A percentile compares a stretch with the other conserved stretches of the same genome.
These are phyloP conservation scores for Macroramphosus scolopax DNA, from an alignment of 2,797 vertebrate genomes.

Conservation along the genomic window DNA sequence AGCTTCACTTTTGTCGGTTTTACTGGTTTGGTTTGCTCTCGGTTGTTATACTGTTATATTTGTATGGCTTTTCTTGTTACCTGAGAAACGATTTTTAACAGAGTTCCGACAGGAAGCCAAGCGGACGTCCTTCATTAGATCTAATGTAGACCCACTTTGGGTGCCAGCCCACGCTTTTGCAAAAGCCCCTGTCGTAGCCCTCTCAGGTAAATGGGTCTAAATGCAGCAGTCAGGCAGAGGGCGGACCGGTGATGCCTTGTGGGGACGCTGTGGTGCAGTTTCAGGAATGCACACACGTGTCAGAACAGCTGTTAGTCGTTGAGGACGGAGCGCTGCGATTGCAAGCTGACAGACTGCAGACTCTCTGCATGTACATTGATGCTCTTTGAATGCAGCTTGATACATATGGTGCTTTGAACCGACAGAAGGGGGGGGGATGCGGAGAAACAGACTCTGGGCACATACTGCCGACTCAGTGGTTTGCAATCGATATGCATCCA, in stretches of 20 bases:
- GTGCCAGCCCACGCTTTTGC: conserved; percentile 10
- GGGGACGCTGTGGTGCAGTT: conserved; percentile 44
- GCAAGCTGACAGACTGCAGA: conserved; percentile 24
- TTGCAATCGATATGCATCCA: conserved; percentile 7
- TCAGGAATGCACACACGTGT: conserved; percentile 66
- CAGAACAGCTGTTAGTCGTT: conserved; percentile 67
- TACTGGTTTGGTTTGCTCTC: too few relatives aligned
- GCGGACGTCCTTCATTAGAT: too few relatives aligned
- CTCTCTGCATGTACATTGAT: conserved; percentile 11
- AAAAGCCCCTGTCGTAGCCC: conserved; percentile 44
- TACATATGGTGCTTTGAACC: background rate
- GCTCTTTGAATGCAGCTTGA: conserved; percentile 5
- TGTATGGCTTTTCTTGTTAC: too few relatives aligned
- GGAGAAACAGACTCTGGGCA: too few relatives aligned
- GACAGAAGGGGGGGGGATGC: background rate
- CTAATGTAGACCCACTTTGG: conserved; percentile 18
- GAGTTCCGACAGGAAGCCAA: too few relatives aligned
- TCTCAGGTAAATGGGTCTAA: conserved; percentile 39
- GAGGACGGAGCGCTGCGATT: conserved; percentile 42
- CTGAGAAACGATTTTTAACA: too few relatives aligned
- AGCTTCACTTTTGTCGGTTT: too few relatives aligned
- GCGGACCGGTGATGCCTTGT: conserved; percentile 26
- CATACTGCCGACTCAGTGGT: too few relatives aligned
- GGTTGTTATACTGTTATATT: too few relatives aligned
- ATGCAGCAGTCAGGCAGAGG: conserved; percentile 13